These are phyloP conservation scores for Andrena hattorfiana DNA, from an alignment of 2,888 invertebrate species.

Conservation along the genomic window DNA sequence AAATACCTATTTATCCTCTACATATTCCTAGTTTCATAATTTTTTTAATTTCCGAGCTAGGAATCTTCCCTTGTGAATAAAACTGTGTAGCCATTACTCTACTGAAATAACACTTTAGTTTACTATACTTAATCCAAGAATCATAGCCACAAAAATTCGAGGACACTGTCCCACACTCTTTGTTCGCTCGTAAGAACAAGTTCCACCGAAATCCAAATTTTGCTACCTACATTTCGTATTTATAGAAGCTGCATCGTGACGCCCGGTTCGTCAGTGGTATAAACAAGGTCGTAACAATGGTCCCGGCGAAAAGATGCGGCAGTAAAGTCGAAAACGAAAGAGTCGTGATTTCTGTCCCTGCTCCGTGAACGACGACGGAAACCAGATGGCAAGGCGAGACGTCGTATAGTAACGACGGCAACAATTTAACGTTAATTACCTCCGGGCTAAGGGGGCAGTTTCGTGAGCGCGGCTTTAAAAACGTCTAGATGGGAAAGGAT, in stretches of 20 bases:
- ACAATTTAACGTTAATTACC: constrained; percentile 72
- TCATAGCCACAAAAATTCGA: too few species aligned
- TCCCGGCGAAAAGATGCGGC: not conserved
- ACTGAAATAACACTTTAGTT: too few species aligned
- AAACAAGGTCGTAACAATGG: constrained; percentile 43
- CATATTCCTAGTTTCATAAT: too few species aligned
- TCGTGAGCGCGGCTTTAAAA: constrained; percentile 63
- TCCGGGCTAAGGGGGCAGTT: constrained; percentile 51
- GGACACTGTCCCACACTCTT: too few species aligned
- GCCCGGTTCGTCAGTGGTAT: constrained; percentile 7
- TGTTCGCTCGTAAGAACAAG: not conserved
- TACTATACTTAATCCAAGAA: too few species aligned
- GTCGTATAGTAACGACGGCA: constrained; percentile 56
- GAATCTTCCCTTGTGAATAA: too few species aligned
- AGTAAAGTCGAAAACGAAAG: constrained; percentile 12
- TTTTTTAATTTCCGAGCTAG: too few species aligned
- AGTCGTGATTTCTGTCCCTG: constrained; percentile 13
- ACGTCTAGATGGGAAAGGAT: constrained; percentile 60
- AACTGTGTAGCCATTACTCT: too few species aligned
- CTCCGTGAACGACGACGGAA: constrained; percentile 26
- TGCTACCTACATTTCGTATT: constrained; percentile 14
- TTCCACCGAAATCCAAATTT: constrained; percentile 8
- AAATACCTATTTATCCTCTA: too few species aligned
- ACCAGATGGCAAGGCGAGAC: constrained; percentile 56
- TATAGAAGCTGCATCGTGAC: constrained; percentile 20